Conservation (phyloP, 92 coral and sea anemone genomes). For the Zoanthus solanderi region DNA sequence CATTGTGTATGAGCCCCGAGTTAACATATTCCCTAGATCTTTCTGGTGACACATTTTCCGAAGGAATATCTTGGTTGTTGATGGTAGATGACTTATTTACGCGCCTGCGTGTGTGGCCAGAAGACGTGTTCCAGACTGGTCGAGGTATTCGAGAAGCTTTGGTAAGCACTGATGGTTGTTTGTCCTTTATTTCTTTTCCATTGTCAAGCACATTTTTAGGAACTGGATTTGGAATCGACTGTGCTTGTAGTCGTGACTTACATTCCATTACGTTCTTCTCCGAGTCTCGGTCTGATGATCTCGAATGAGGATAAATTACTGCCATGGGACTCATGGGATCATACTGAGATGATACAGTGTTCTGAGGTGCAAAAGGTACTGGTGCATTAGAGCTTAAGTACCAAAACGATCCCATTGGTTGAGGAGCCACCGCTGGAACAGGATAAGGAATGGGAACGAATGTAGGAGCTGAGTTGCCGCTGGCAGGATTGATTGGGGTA, state of each 20-base stretch:
- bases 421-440: conserved; percentile 64
- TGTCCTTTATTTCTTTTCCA: conserved; percentile 15
- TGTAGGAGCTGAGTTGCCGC: conserved; percentile 63
- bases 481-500: conserved; percentile 77
- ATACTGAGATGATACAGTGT: conserved; percentile 61
- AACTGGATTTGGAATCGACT: background rate
- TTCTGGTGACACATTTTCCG: background rate
- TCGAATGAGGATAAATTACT: conserved; percentile 3
- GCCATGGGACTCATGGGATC: conserved; percentile 44
- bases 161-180: conserved; percentile 14
- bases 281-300: conserved; percentile 41
- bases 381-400: conserved; percentile 79
- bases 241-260: background rate
- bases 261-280: conserved; percentile 29
- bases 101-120: conserved; percentile 7
- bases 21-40: background rate
- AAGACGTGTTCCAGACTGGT: conserved; percentile 71
- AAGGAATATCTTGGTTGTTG: background rate
- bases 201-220: background rate
- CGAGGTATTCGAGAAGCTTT: conserved; percentile 76
- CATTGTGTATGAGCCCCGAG: background rate
- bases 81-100: background rate
- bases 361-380: conserved; percentile 72
- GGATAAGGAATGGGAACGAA: conserved; percentile 86
- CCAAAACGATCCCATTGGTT: conserved; percentile 77